A percentile compares a stretch with the other conserved stretches of the same genome.
phyloP scores from a whole-genome alignment of 2,888 invertebrate genomes.

The Caenorhabditis parvicauda region DNA sequence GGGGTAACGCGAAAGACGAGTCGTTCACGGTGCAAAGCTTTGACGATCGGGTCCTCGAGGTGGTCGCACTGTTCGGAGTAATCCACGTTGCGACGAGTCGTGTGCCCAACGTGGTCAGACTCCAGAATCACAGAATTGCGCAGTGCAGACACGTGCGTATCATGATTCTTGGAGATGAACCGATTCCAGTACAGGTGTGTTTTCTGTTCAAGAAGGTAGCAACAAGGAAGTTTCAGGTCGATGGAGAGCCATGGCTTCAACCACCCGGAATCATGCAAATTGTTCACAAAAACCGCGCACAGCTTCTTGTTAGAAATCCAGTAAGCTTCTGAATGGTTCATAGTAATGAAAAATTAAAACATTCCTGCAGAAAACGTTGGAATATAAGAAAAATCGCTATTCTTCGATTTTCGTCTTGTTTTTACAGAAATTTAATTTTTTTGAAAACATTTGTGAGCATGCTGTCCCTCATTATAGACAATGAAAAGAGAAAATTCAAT shows the following conservation, averaged over 20 bases:
- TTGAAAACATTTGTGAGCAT: no score
- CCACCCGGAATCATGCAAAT: slow-evolving; percentile 93
- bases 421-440: no score
- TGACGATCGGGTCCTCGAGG: slow-evolving; percentile 81
- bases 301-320: slow-evolving; percentile 88
- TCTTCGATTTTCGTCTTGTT: no score
- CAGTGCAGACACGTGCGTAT: slow-evolving; percentile 88
- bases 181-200: slow-evolving; percentile 84
- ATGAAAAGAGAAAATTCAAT: slow-evolving; percentile 1
- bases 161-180: slow-evolving; percentile 82
- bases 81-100: slow-evolving; percentile 96
- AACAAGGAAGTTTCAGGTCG: slow-evolving; percentile 73
- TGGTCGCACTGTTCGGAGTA: slow-evolving; percentile 93
- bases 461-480: no score
- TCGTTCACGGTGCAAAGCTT: slow-evolving; percentile 87
- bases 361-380: no score
- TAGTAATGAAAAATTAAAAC: no score
- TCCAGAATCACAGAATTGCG: slow-evolving; percentile 78
- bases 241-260: slow-evolving; percentile 97
- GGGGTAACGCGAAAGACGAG: slow-evolving; percentile 71
- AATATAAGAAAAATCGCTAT: no score
- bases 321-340: slow-evolving; percentile 65
- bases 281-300: slow-evolving; percentile 92
- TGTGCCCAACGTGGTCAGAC: slow-evolving; percentile 74
- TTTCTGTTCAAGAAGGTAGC: neutral